Conservation (phyloP, 2,888 invertebrate species). For the Lordiphosa fenestrarum region DNA sequence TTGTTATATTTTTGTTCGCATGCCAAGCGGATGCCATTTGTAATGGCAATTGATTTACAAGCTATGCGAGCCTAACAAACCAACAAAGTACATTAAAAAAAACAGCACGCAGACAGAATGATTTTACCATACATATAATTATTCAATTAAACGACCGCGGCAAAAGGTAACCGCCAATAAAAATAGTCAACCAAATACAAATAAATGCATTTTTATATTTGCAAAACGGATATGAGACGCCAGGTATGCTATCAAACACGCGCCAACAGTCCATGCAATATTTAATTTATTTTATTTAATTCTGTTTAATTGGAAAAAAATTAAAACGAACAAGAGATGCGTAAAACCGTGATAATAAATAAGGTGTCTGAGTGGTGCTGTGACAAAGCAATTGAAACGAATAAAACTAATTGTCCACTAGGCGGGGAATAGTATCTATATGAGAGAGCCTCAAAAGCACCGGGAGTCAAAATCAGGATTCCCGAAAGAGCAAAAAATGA, state of each 20-base stretch:
- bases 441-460: no score
- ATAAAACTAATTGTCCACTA: not conserved
- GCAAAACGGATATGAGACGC: slow-evolving; percentile 33
- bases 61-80: slow-evolving; percentile 24
- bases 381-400: not conserved
- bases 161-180: slow-evolving; percentile 62
- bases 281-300: slow-evolving; percentile 41
- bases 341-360: slow-evolving; percentile 31
- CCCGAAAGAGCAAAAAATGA: no score
- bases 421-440: no score
- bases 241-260: slow-evolving; percentile 28
- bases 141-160: slow-evolving; percentile 67
- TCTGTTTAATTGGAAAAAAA: slow-evolving; percentile 42
- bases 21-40: slow-evolving; percentile 34
- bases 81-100: slow-evolving; percentile 2
- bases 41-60: slow-evolving; percentile 59
- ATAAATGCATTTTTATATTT: slow-evolving; percentile 29
- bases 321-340: slow-evolving; percentile 5
- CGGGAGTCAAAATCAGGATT: no score
- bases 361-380: slow-evolving; percentile 1
- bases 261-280: slow-evolving; percentile 38
- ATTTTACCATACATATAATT: slow-evolving; percentile 28
- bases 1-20: slow-evolving; percentile 32
- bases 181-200: slow-evolving; percentile 45
- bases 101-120: slow-evolving; percentile 26